These are phyloP conservation scores for Gambusia affinis DNA, from an alignment of 2,113 vertebrate species.

Conservation along the genomic window DNA sequence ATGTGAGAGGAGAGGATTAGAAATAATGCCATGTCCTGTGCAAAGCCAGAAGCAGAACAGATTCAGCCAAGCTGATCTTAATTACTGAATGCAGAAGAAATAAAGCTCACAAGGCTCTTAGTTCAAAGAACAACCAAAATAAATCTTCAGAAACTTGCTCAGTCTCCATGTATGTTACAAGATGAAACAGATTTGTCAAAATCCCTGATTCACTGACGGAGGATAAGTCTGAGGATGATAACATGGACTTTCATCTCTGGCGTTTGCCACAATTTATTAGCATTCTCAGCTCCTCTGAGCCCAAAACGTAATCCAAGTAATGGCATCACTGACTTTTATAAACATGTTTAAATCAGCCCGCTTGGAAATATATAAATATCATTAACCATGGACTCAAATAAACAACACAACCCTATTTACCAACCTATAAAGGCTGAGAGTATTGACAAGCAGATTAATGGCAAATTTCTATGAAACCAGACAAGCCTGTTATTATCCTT, in stretches of 20 bases:
- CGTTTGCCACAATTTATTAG: not conserved
- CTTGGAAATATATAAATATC: not conserved
- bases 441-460: not conserved
- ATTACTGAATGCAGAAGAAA: not conserved
- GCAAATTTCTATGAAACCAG: not conserved
- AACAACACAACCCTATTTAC: not conserved
- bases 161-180: not conserved
- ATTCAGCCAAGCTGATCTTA: not conserved
- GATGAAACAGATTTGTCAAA: slow-evolving; percentile 1
- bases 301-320: not conserved
- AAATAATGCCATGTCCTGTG: slow-evolving; percentile 7
- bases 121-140: not conserved
- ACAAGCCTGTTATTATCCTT: not conserved
- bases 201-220: not conserved
- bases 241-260: not conserved
- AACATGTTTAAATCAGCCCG: not conserved
- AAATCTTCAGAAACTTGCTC: not conserved
- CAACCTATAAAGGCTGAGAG: not conserved
- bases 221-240: not conserved
- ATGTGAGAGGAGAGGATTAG: slow-evolving; percentile 17
- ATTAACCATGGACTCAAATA: too few relatives aligned
- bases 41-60: not conserved
- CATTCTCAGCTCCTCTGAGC: not conserved
- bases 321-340: not conserved
- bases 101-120: not conserved